Conservation (phyloP, 2,113 vertebrate species). For the Podarcis cretensis region DNA sequence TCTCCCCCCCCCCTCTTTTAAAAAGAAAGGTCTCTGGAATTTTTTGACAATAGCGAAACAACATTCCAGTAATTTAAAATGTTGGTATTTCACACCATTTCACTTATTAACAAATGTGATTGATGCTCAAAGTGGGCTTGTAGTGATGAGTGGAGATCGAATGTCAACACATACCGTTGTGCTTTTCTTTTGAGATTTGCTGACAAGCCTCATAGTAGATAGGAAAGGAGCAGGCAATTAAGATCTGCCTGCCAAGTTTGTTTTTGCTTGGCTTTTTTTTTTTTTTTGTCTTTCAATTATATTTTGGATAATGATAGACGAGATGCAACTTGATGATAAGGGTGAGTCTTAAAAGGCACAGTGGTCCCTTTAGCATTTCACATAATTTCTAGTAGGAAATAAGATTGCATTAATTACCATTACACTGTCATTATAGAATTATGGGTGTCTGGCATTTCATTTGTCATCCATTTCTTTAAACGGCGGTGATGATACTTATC, state of each 20-base stretch:
- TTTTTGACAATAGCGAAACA: constrained; percentile 54
- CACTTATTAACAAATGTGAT: constrained; percentile 42
- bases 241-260: constrained; percentile 33
- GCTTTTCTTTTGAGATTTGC: constrained; percentile 38
- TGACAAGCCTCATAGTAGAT: constrained; percentile 18
- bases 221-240: constrained; percentile 27
- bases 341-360: constrained; percentile 64
- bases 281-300: constrained; percentile 66
- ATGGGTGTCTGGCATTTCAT: constrained; percentile 49
- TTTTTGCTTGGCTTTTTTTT: constrained; percentile 45
- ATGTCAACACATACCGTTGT: not conserved
- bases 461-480: constrained; percentile 66
- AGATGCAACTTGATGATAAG: constrained; percentile 46
- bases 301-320: constrained; percentile 62
- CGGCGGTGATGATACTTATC: constrained; percentile 57
- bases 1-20: constrained; percentile 65
- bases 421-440: constrained; percentile 62
- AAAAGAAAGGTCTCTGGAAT: constrained; percentile 61
- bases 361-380: constrained; percentile 44
- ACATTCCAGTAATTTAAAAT: constrained; percentile 52
- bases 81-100: constrained; percentile 51
- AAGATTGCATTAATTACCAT: constrained; percentile 63
- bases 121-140: constrained; percentile 26
- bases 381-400: constrained; percentile 52
- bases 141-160: constrained; percentile 24